These are phyloP conservation scores for Psettodes erumei DNA, from an alignment of 2,113 vertebrate genomes.

Conservation along the genomic window DNA sequence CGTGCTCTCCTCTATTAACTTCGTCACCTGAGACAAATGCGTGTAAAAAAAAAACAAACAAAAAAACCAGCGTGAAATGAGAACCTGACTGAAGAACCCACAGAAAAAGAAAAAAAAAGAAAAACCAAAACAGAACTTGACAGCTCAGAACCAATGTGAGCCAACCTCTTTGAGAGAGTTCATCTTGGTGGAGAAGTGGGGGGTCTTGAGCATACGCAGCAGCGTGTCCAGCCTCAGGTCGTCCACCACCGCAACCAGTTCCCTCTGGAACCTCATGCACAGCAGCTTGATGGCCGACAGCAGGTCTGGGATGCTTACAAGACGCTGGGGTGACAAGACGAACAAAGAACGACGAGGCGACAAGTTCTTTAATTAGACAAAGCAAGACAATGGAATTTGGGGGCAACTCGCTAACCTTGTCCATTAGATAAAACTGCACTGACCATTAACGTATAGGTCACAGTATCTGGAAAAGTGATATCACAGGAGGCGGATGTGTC, in stretches of 20 bases:
- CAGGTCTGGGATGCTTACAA: conserved; percentile 97
- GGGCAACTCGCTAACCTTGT: neutral
- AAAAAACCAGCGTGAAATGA: neutral
- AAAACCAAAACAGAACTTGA: neutral
- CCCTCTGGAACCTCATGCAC: conserved; percentile 98
- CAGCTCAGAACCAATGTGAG: neutral
- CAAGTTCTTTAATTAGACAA: neutral
- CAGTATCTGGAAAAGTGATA: too few species aligned
- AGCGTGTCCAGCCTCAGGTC: conserved; percentile 95
- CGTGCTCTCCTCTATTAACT: conserved; percentile 98
- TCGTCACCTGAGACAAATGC: conserved; percentile 89
- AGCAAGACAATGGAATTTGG: too few species aligned
- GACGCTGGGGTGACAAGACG: conserved; percentile 79
- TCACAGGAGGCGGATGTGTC: too few species aligned
- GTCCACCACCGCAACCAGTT: conserved; percentile 92
- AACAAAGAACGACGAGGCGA: neutral
- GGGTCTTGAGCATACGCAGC: conserved; percentile 96
- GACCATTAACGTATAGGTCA: too few species aligned
- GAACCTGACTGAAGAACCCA: neutral
- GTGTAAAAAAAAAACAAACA: neutral
- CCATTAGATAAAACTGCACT: neutral
- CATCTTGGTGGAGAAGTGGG: conserved; percentile 99
- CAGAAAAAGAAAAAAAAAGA: too few species aligned
- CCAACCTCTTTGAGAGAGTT: conserved; percentile 98
- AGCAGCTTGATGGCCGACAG: conserved; percentile 97